These are phyloP conservation scores for Cheiracanthium punctorium DNA, from an alignment of 2,888 invertebrate species.

Conservation along the genomic window DNA sequence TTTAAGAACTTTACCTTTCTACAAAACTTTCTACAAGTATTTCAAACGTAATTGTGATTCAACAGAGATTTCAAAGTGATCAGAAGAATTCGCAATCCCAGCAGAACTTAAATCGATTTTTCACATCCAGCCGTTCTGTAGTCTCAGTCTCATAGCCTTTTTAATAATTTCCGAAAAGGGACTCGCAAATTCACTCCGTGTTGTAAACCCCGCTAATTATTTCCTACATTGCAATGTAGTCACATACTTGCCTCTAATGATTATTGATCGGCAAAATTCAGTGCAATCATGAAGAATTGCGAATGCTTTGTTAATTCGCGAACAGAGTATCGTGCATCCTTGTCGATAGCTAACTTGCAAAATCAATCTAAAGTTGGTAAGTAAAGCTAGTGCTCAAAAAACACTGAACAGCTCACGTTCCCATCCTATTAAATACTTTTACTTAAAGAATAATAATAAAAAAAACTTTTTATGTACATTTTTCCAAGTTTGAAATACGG, in stretches of 20 bases:
- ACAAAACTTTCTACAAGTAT: no score
- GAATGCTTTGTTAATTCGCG: neutral
- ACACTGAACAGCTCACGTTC: no score
- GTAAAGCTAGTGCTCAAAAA: no score
- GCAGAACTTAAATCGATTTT: no score
- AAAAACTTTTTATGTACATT: slow-evolving; percentile 13
- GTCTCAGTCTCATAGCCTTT: no score
- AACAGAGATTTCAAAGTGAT: no score
- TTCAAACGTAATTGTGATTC: no score
- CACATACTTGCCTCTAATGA: neutral
- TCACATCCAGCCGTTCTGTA: no score
- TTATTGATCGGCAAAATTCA: neutral
- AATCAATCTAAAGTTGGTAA: neutral
- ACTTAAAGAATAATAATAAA: neutral
- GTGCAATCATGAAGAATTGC: neutral
- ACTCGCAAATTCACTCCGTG: neutral
- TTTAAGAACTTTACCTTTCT: no score
- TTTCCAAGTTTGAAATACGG: slow-evolving; percentile 22
- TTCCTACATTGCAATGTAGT: neutral
- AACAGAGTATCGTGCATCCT: neutral
- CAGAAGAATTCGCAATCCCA: no score
- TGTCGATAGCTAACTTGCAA: slow-evolving; percentile 2
- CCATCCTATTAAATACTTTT: neutral
- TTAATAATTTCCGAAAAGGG: neutral
- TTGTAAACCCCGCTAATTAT: neutral